phyloP scores from a whole-genome alignment of 2,888 invertebrate genomes.

The Drosophila atripex region DNA sequence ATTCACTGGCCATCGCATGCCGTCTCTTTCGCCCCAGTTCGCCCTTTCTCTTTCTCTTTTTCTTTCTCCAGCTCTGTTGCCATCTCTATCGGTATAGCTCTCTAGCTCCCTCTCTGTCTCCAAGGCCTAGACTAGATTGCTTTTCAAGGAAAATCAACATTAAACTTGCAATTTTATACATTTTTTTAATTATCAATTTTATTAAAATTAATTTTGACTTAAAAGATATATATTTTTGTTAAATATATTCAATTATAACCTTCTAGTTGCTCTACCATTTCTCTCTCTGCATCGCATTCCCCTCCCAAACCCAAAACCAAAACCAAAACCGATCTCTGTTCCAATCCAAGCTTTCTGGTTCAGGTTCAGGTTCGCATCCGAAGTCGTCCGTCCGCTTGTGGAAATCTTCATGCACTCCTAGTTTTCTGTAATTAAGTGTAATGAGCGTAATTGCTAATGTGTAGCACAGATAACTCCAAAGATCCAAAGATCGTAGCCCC shows the following conservation, averaged over 20 bases:
- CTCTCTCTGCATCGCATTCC: not conserved
- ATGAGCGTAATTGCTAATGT: conserved; percentile 83
- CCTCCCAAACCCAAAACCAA: conserved; percentile 3
- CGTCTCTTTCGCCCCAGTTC: conserved; percentile 24
- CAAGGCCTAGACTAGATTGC: too few species aligned
- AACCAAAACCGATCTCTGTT: conserved; percentile 9
- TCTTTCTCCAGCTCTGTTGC: not conserved
- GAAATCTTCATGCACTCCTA: conserved; percentile 81
- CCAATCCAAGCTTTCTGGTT: conserved; percentile 22
- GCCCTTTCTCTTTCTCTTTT: conserved; percentile 2
- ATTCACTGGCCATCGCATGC: conserved; percentile 81
- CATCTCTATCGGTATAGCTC: too few species aligned
- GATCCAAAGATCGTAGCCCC: conserved; percentile 3
- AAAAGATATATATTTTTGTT: too few species aligned
- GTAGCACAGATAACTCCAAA: conserved; percentile 42
- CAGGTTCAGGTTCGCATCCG: conserved; percentile 21
- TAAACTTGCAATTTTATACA: too few species aligned
- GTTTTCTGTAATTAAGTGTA: conserved; percentile 82
- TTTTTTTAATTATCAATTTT: too few species aligned
- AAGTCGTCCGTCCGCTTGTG: conserved; percentile 57
- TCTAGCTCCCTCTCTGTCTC: too few species aligned
- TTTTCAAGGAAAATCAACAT: too few species aligned
- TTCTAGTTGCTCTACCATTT: not conserved
- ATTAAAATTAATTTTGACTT: too few species aligned
- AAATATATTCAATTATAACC: too few species aligned